These are phyloP conservation scores for Drosophila parvula DNA, from an alignment of 1,140 invertebrate species.

Conservation along the genomic window DNA sequence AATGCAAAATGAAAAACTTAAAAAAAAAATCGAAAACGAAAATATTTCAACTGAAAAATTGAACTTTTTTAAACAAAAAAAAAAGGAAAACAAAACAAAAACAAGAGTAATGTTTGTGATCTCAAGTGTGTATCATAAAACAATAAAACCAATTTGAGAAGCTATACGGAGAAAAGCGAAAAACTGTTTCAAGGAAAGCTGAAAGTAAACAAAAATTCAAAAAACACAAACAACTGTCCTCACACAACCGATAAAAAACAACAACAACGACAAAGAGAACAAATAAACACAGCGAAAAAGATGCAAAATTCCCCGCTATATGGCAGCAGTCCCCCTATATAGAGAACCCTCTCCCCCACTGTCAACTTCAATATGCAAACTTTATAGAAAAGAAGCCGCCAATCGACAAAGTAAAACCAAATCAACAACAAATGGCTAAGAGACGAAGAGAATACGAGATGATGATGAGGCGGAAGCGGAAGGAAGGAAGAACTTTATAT, in stretches of 20 bases:
- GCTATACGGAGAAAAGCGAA: conserved; percentile 47
- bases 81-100: conserved; percentile 32
- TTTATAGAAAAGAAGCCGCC: conserved; percentile 51
- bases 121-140: conserved; percentile 83
- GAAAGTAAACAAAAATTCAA: conserved; percentile 49
- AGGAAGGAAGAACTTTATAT: conserved; percentile 65
- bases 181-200: conserved; percentile 46
- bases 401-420: conserved; percentile 62
- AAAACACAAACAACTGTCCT: conserved; percentile 62
- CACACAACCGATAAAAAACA: conserved; percentile 44
- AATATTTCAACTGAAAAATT: conserved; percentile 73
- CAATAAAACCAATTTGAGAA: conserved; percentile 69
- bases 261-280: conserved; percentile 47
- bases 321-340: conserved; percentile 5
- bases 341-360: conserved; percentile 41
- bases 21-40: conserved; percentile 68
- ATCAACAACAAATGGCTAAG: conserved; percentile 41
- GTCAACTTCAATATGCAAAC: conserved; percentile 74
- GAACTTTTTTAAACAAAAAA: conserved; percentile 75
- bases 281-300: conserved; percentile 66
- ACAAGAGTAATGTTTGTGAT: conserved; percentile 81
- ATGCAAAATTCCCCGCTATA: conserved; percentile 77
- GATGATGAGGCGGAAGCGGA: conserved; percentile 31
- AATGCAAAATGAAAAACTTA: conserved; percentile 66
- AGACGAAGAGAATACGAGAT: conserved; percentile 5